Evolutionary conservation across 1,140 invertebrate species (phyloP), one percentile per base, ranked within the genome.

Genomic region (Drosophila ohnishii): DNA sequence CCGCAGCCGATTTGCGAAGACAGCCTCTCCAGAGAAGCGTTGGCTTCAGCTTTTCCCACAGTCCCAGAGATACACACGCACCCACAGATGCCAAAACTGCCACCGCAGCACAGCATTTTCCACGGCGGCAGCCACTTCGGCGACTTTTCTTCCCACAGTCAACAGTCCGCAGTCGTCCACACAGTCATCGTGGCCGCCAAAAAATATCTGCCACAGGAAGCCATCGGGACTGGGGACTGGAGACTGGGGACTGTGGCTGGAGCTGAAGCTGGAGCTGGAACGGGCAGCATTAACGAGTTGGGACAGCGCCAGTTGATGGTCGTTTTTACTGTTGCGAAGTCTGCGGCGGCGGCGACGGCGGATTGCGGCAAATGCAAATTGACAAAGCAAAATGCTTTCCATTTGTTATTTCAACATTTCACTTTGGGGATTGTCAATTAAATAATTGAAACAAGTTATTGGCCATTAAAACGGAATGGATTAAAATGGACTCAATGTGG

Each of bases 151-250:
- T 82, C 78, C 78, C 79, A 82, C 74, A 81, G 73, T 61, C 44
- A 47, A 44, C 22, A 5, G 28, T 32, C 47, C 28, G 5, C 42
- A 44, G 16, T 40, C n/a, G 25, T 28, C 5, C 30, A 42, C 45
- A 47, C 22, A 47, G 60, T 11, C 44, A 55, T 6, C 42, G 67
- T 78, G 82, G 78, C 82, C 85, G 70, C 56, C 47, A 64, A 47
- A 81, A 85, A 64, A 72, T 86, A 79, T 81, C 80, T 69, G 80
- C 70, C 70, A 86, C 75, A 81, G 82, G 82, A 81, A 85, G 74
- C 67, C 63, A 72, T 69, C 63, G 50, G 58, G 14, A 30, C n/a
- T 16, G 60, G 16, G 16, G 19, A 19, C 19, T 19, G 19, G 19
- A 28, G n/a, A 32, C 47, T 11, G 28, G 28, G n/a, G 10, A 16